Evolutionary conservation across 2,797 vertebrate genomes (phyloP).

Genomic region (Cryptoprocta ferox): DNA sequence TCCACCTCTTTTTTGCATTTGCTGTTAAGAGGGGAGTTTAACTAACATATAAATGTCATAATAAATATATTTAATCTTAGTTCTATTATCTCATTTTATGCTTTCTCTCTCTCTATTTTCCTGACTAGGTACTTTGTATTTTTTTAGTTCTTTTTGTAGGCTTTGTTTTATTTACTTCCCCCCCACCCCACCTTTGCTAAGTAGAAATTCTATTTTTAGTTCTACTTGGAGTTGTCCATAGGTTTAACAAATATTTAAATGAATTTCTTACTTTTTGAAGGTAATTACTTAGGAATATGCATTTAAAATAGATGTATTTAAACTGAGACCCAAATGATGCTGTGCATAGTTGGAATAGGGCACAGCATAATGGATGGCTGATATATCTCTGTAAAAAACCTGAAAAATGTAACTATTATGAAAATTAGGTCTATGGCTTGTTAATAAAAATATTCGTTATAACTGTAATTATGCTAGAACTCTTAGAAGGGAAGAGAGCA

Average conservation of each 20-base stretch:
- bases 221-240: not conserved
- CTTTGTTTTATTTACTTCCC: not conserved
- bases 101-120: not conserved
- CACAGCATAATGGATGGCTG: not conserved
- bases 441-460: not conserved
- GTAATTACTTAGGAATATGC: not conserved
- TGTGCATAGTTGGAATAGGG: not conserved
- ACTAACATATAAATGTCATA: not conserved
- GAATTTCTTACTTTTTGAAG: not conserved
- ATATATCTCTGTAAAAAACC: not conserved
- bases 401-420: not conserved
- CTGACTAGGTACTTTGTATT: not conserved
- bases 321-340: not conserved
- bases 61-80: not conserved
- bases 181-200: not conserved
- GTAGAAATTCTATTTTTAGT: not conserved
- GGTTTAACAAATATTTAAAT: slow-evolving; percentile 15
- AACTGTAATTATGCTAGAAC: not conserved
- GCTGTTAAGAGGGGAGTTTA: not conserved
- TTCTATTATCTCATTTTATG: slow-evolving; percentile 12
- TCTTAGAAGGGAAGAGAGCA: not conserved
- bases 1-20: not conserved
- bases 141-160: not conserved
- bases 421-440: not conserved
- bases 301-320: slow-evolving; percentile 47